phyloP scores from a whole-genome alignment of 1,140 invertebrate species.

The Atopsyche davidsoni region DNA sequence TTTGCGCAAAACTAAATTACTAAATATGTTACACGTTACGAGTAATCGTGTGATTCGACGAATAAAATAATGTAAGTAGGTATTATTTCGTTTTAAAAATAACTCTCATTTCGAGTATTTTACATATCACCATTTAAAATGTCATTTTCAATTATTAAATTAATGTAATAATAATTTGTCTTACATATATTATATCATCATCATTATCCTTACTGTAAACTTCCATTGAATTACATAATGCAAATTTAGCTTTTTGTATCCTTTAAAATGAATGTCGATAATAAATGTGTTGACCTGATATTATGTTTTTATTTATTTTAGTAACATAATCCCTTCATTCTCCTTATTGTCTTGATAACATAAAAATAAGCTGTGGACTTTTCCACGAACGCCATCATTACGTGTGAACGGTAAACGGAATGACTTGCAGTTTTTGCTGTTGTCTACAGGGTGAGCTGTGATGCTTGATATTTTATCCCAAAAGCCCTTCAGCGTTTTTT shows the following conservation, averaged over 20 bases:
- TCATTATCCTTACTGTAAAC: slow-evolving; percentile 13
- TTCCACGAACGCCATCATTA: too few relatives aligned
- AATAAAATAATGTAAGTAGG: neutral
- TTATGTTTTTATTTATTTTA: neutral
- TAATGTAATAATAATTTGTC: slow-evolving; percentile 10
- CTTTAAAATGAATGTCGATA: slow-evolving; percentile 28
- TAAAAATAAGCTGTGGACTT: too few relatives aligned
- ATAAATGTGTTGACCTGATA: slow-evolving; percentile 30
- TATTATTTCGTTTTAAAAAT: neutral
- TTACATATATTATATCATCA: slow-evolving; percentile 18
- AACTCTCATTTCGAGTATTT: neutral
- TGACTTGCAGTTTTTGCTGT: too few relatives aligned
- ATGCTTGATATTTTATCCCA: too few relatives aligned
- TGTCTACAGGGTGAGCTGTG: too few relatives aligned
- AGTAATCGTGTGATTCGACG: too few relatives aligned
- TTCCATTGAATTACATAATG: slow-evolving; percentile 24
- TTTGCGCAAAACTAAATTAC: too few relatives aligned
- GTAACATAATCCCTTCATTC: too few relatives aligned
- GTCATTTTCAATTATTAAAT: neutral
- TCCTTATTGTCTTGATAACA: too few relatives aligned
- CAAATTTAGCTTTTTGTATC: slow-evolving; percentile 30
- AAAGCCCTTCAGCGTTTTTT: too few relatives aligned
- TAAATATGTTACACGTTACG: too few relatives aligned
- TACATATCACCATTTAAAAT: neutral
- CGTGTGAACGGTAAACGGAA: too few relatives aligned